Base-by-base conservation (phyloP, 2,888 invertebrate species). In the Scaptomyza reducta region DNA sequence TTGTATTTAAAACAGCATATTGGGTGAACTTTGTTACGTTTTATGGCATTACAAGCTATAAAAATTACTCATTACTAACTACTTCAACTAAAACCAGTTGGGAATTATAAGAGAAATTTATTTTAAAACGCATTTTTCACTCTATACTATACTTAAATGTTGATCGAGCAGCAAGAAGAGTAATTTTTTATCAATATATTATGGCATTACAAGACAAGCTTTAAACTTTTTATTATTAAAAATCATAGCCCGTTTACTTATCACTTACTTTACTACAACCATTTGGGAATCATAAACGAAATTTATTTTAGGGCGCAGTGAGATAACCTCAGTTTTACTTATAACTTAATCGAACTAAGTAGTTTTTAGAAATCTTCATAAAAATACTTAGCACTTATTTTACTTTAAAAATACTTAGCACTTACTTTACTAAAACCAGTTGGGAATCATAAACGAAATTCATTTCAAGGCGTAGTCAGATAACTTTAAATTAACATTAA, bases 11-110 rank as follows among this genome's bases (percentile, higher is more conserved):
- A 27, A 22, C 22, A 22, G 22, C 22, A 22, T 22, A 22, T 6
- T 27, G 27, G 1, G 27, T 60, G 66, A 76, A 76, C 33, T 49
- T 33, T 31, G 9, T 49, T 31, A n/a, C 31, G 0, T 33, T 18
- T 18, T 9, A 0, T 6, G 31, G n/a, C 33, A n/a, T 14, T 38
- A 14, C 38, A 38, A 13, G 33, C 13, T 1, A 33, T 33, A 31
- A 31, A n/a, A 18, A n/a, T 6, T 1, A 13, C 9, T n/a, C 31
- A 18, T 16, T 33, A 5, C 13, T 11, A 13, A 47, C 22, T 16
- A 47, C 16, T 35, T 14, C 1, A 35, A 6, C 35, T 7, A 1
- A 14, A 35, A 35, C 14, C 3, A 38, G 6, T 38, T 38, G 14
- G 0, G 38, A 38, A 14, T 38, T n/a, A n/a, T 35, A 35, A n/a